These are phyloP conservation scores for Dorcus hopei DNA, from an alignment of 2,888 invertebrate genomes.

Conservation along the genomic window DNA sequence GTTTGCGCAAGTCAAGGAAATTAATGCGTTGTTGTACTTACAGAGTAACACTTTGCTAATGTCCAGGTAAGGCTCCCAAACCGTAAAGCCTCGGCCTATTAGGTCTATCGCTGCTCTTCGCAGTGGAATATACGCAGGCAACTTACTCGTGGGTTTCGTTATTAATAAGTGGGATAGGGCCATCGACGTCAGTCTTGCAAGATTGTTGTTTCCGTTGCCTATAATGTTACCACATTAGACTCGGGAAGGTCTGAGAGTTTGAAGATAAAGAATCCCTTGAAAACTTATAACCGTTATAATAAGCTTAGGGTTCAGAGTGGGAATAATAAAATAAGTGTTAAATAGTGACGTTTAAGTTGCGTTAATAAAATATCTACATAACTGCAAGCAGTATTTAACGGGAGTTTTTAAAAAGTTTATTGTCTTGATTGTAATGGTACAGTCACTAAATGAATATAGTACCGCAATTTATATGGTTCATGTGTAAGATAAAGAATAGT, in stretches of 20 bases:
- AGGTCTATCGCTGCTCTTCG: constrained; percentile 95
- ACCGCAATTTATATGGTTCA: no score
- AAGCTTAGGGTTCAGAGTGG: no score
- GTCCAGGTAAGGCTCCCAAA: constrained; percentile 98
- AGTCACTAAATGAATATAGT: no score
- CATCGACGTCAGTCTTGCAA: constrained; percentile 89
- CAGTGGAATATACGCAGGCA: constrained; percentile 90
- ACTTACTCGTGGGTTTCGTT: constrained; percentile 76
- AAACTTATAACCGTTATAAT: no score
- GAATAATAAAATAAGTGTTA: no score
- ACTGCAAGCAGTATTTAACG: no score
- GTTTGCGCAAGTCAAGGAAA: background rate
- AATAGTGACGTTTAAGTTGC: no score
- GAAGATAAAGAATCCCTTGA: no score
- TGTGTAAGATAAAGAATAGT: no score
- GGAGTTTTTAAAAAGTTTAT: no score
- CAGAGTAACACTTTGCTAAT: constrained; percentile 81
- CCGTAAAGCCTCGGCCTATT: constrained; percentile 94
- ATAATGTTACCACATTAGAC: constrained; percentile 42
- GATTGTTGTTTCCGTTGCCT: constrained; percentile 81
- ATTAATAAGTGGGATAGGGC: constrained; percentile 90
- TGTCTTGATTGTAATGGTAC: no score
- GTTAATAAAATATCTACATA: no score
- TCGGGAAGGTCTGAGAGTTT: background rate
- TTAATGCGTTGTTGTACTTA: constrained; percentile 22